phyloP scores from a whole-genome alignment of 2,888 invertebrate genomes.

The Rhagonycha fulva region DNA sequence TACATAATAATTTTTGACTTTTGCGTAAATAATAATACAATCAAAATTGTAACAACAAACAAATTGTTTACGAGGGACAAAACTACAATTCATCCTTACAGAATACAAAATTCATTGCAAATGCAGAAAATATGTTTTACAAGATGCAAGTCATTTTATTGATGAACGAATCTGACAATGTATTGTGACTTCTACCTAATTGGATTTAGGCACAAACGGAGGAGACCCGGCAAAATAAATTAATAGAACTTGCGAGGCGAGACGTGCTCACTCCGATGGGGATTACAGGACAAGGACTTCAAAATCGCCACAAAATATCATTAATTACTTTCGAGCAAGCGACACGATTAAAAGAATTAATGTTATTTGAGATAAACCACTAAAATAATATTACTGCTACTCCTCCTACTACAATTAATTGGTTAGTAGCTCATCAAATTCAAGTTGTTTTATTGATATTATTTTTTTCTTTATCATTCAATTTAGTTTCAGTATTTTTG shows the following conservation, averaged over 20 bases:
- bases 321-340: slow-evolving; percentile 42
- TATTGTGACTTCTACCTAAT: slow-evolving; percentile 53
- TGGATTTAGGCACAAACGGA: slow-evolving; percentile 48
- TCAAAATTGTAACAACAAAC: not conserved
- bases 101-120: slow-evolving; percentile 44
- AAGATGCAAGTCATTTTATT: slow-evolving; percentile 49
- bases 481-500: no score
- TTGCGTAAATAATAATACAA: not conserved
- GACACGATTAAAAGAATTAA: slow-evolving; percentile 18
- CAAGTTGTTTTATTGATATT: not conserved
- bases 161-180: slow-evolving; percentile 48
- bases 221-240: slow-evolving; percentile 47
- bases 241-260: slow-evolving; percentile 48
- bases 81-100: slow-evolving; percentile 44
- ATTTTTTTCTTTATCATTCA: no score
- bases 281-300: slow-evolving; percentile 45
- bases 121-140: slow-evolving; percentile 48
- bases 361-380: slow-evolving; percentile 12
- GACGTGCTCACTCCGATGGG: slow-evolving; percentile 36
- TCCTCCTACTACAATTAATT: not conserved
- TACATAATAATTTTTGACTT: not conserved
- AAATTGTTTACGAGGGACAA: slow-evolving; percentile 26
- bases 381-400: not conserved
- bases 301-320: slow-evolving; percentile 50
- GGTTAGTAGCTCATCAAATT: not conserved